Conservation (phyloP, 2,113 vertebrate genomes). For the Opisthocomus hoazin region DNA sequence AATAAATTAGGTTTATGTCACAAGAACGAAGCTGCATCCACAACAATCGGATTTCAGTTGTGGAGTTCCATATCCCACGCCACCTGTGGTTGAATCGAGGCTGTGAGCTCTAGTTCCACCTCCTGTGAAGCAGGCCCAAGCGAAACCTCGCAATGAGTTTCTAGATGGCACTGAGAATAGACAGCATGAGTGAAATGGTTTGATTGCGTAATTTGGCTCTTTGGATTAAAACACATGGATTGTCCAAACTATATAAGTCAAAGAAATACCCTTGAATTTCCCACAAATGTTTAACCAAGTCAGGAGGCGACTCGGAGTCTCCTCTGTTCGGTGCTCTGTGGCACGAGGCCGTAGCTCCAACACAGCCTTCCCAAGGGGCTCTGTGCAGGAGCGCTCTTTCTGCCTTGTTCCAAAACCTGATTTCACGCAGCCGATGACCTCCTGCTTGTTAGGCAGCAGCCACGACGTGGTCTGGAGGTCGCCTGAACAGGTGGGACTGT, state of each 20-base stretch:
- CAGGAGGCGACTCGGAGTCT: neutral
- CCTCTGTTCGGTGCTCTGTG: neutral
- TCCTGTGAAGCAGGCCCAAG: neutral
- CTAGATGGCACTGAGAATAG: neutral
- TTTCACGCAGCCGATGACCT: neutral
- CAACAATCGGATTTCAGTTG: neutral
- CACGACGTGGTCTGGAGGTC: neutral
- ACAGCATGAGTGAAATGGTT: fast-evolving
- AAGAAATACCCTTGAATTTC: neutral
- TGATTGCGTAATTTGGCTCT: neutral
- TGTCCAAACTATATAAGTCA: neutral
- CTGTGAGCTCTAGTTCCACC: neutral
- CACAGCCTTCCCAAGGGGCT: neutral
- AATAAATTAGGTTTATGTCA: neutral
- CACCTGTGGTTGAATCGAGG: neutral
- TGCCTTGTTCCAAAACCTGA: no score
- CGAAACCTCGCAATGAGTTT: fast-evolving
- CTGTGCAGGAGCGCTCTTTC: neutral
- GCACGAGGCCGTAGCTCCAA: neutral
- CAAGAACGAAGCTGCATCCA: neutral
- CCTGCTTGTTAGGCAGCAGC: neutral
- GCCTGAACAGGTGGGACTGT: fast-evolving
- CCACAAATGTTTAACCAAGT: neutral
- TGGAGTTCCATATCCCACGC: neutral
- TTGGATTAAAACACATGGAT: neutral